Percentiles rank a stretch among this genome's conserved stretches.
Conservation (phyloP, 2,888 invertebrate species). For the Ethmia dodecea region DNA sequence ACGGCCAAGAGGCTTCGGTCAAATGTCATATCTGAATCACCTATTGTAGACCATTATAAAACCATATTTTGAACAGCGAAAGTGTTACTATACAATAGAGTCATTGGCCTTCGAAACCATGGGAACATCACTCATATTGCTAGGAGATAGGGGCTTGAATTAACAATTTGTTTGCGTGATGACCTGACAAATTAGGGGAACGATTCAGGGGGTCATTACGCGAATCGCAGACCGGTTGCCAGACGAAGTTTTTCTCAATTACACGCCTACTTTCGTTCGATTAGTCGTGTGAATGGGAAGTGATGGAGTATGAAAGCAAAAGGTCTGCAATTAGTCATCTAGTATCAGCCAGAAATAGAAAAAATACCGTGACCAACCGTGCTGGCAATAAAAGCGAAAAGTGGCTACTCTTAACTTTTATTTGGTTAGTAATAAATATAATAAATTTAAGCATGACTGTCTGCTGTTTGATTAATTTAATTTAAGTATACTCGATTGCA, state of each 20-base stretch:
- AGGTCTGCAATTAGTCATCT: no score
- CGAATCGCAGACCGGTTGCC: constrained; percentile 28
- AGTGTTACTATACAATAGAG: constrained; percentile 27
- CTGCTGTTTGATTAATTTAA: no score
- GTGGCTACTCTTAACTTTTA: no score
- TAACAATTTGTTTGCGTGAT: background rate
- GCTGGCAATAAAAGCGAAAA: no score
- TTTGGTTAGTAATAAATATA: no score
- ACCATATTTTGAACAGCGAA: constrained; percentile 42
- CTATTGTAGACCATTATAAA: constrained; percentile 46
- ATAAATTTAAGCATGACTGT: no score
- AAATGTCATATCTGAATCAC: constrained; percentile 40
- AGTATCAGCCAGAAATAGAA: no score
- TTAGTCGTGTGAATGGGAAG: constrained; percentile 33
- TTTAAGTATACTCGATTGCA: no score
- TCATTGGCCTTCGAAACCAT: constrained; percentile 1
- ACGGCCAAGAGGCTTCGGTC: constrained; percentile 33
- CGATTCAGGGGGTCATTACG: constrained; percentile 47
- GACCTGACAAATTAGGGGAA: constrained; percentile 18
- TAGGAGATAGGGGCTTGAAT: background rate
- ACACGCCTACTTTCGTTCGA: constrained; percentile 37
- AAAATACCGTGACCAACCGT: no score
- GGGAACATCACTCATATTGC: no score
- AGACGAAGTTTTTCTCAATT: constrained; percentile 35
- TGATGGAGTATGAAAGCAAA: no score